Base-by-base conservation (phyloP, 2,888 invertebrate genomes). In the Mechanitis mazaeus region DNA sequence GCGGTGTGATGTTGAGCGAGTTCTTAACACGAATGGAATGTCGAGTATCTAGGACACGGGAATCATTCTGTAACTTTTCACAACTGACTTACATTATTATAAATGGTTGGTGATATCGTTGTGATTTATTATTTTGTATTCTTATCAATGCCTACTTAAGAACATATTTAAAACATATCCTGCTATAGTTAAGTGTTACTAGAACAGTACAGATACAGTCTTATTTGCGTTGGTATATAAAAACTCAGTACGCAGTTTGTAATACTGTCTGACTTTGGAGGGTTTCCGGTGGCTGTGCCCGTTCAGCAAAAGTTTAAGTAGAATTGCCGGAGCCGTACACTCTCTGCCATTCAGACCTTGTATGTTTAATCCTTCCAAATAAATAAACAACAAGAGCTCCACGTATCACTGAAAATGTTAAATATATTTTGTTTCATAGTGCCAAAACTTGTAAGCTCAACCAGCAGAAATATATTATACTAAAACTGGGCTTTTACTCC, bases 281-380 rank as follows among this genome's bases (percentile, higher is more conserved):
- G 80, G 84, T 81, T 84, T 84, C 82, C 78, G 80, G 74, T 75
- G 75, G 75, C 76, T 76, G 81, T 79, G 80, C 76, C 78, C 82
- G 79, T 85, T 85, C 81, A 84, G 83, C 74, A 76, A 86, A 50
- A 87, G 78, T 87, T 85, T 85, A 85, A 87, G 85, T 81, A 82
- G 69, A 77, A 71, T 73, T 75, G 74, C 75, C 75, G 66, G 66
- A 69, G 74, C 76, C 71, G 73, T 75, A 72, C 72, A 72, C 72
- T 73, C 74, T 70, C 75, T 68, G 75, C 75, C 80, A 77, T 76
- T 77, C 76, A 76, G 72, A 72, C 78, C 72, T 72, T 77, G 74
- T 78, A 73, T 77, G 78, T 79, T 83, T 81, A 84, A 87, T 84
- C 82, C 84, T 72, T 72, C 76, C 75, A 80, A 83, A 84, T 83